These are phyloP conservation scores for Toxonevra muliebris DNA, from an alignment of 2,888 invertebrate genomes.

Conservation along the genomic window DNA sequence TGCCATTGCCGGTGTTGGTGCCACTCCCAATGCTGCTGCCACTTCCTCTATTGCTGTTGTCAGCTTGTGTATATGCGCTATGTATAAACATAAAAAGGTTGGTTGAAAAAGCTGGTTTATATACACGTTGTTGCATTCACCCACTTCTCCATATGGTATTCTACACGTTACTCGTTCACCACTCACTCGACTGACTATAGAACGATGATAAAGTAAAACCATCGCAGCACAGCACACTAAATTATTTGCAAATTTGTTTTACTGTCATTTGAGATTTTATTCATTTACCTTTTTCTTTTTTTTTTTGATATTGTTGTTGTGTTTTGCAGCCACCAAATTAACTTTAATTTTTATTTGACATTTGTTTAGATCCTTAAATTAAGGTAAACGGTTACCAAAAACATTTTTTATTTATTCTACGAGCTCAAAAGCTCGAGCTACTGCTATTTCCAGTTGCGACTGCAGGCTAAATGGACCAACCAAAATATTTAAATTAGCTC, in stretches of 20 bases:
- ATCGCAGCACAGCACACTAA: neutral
- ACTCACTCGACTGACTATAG: too few relatives aligned
- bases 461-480: neutral
- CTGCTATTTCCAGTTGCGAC: neutral
- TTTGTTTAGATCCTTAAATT: neutral
- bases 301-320: neutral
- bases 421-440: neutral
- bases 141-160: too few relatives aligned
- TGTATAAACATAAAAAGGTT: too few relatives aligned
- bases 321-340: neutral
- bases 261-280: neutral
- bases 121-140: too few relatives aligned
- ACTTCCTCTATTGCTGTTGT: too few relatives aligned
- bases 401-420: neutral
- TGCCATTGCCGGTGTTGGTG: too few relatives aligned
- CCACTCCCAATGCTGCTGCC: too few relatives aligned
- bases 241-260: conserved; percentile 6
- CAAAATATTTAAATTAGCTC: neutral
- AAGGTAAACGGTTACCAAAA: neutral
- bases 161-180: too few relatives aligned
- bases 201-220: too few relatives aligned
- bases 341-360: neutral
- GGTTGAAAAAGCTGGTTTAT: too few relatives aligned
- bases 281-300: neutral
- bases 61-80: too few relatives aligned